Conservation (phyloP, 2,888 invertebrate species). For the Marronus borbonicus region DNA sequence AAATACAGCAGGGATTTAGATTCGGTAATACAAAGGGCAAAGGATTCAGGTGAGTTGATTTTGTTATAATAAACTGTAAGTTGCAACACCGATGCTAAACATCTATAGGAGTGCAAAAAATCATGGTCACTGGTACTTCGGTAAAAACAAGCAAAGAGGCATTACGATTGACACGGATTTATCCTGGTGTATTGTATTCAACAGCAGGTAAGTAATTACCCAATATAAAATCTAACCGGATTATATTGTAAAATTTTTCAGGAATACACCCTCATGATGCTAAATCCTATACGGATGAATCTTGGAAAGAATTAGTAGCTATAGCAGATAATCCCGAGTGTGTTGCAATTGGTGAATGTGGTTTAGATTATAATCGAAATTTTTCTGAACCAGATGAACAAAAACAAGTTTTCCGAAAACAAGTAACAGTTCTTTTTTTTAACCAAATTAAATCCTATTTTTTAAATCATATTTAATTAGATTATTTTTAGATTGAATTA, state of each 20-base stretch:
- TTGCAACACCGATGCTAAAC: too few relatives aligned
- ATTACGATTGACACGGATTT: constrained; percentile 88
- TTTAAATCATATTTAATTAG: constrained; percentile 3
- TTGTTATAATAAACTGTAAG: neutral
- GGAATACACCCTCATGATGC: constrained; percentile 96
- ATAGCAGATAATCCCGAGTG: constrained; percentile 89
- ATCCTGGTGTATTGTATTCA: constrained; percentile 91
- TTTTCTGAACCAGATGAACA: constrained; percentile 94
- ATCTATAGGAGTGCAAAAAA: constrained; percentile 88
- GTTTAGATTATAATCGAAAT: constrained; percentile 94
- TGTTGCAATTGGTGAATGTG: constrained; percentile 95
- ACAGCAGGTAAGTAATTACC: constrained; percentile 81
- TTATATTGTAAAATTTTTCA: constrained; percentile 62
- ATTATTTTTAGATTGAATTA: constrained; percentile 79
- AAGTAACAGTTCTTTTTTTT: constrained; percentile 71
- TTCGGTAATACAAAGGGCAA: constrained; percentile 91
- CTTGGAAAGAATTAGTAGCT: constrained; percentile 84
- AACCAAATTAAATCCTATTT: neutral
- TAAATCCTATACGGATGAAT: constrained; percentile 84
- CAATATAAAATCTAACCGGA: neutral
- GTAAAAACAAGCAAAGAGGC: constrained; percentile 93
- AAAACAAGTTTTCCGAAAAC: constrained; percentile 88
- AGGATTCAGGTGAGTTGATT: constrained; percentile 83
- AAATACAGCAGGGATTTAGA: constrained; percentile 94
- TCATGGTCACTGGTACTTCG: constrained; percentile 94